These are phyloP conservation scores for Pedionomus torquatus DNA, from an alignment of 2,113 vertebrate species.

Conservation along the genomic window DNA sequence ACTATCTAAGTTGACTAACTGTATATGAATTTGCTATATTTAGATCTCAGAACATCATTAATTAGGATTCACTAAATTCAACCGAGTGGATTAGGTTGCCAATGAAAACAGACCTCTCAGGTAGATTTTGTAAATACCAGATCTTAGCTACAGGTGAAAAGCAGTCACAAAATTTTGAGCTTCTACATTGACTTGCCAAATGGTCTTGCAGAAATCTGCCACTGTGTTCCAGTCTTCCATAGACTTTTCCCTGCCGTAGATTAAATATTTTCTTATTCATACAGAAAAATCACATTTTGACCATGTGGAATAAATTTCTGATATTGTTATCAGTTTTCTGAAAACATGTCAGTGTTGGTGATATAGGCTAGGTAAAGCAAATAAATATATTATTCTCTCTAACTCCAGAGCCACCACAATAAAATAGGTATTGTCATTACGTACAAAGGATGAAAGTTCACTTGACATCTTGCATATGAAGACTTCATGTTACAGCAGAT, in stretches of 20 bases:
- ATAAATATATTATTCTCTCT: background rate
- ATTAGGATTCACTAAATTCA: background rate
- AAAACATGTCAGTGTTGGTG: background rate
- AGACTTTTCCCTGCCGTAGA: background rate
- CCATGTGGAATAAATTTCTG: background rate
- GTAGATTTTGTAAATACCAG: background rate
- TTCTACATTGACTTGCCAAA: background rate
- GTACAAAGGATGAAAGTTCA: background rate
- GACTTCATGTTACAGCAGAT: background rate
- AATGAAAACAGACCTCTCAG: background rate
- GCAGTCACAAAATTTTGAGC: background rate
- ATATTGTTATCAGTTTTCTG: background rate
- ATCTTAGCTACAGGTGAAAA: background rate
- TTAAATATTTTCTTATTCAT: background rate
- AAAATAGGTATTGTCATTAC: background rate
- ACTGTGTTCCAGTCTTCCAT: background rate
- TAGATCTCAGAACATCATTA: background rate
- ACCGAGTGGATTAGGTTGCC: background rate
- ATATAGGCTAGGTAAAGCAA: background rate
- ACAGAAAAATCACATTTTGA: background rate
- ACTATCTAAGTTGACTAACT: background rate
- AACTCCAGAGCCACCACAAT: background rate
- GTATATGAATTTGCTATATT: background rate
- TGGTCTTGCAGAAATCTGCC: background rate
- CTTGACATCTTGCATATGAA: background rate